Evolutionary conservation across 2,888 invertebrate genomes (phyloP), one percentile per base, ranked within the genome.

Genomic region (Platynereis dumerilii): DNA sequence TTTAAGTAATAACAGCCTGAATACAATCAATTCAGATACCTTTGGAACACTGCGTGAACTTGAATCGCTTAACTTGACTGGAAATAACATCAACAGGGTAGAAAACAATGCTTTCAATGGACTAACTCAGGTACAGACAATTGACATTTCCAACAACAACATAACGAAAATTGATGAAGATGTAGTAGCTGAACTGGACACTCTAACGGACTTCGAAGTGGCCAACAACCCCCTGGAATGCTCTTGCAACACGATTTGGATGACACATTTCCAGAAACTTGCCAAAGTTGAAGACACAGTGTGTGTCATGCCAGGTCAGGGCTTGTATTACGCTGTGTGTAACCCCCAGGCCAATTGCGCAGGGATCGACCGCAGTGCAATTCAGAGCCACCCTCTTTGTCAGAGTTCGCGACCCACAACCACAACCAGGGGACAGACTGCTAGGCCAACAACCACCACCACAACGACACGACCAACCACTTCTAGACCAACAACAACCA

Each of bases 91-190:
- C n/a, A 20, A n/a, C 7, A 48, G 20, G 17, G 48, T 48, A 20
- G 20, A 20, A 48, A 7, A n/a, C 22, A 22, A 48, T 48, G 48
- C 48, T 20, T 48, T 48, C 22, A 48, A 48, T 20, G 48, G 48
- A 48, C 22, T 48, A n/a, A 48, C 5, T n/a, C n/a, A 48, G n/a
- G 22, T 48, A 3, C 20, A 48, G 22, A 48, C 20, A 20, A 48
- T 48, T 20, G 48, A 48, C 48, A 48, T 48, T n/a, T 48, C 48
- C n/a, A 48, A 48, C 22, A 48, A 48, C 48, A 48, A 22, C 17
- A n/a, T 48, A 20, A 22, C 48, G 7, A 48, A n/a, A 5, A 48
- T 48, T 48, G 20, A n/a, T n/a, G 48, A 48, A 48, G 22, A 48
- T 5, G 48, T 22, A 20, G 22, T 48, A 48, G 48, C n/a, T 48